Evolutionary conservation across 2,797 vertebrate genomes (phyloP), one percentile per base, ranked within the genome.

Genomic region (Cyprinella venusta): DNA sequence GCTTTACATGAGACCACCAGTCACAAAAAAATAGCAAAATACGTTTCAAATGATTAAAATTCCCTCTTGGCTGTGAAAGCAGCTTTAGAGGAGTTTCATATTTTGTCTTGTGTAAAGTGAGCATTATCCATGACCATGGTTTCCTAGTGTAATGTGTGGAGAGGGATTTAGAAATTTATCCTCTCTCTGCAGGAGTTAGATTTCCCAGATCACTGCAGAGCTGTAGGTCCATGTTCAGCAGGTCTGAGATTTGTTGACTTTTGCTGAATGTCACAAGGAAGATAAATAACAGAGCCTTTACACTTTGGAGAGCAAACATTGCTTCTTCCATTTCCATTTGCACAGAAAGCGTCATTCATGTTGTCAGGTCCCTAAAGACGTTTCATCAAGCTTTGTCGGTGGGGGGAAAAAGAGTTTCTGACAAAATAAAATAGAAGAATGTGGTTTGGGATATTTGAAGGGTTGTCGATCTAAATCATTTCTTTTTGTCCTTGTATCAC

Each of bases 161-260:
- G 45, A 76, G 63, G 81, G 85, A 83, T 86, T 86, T 83, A 86
- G 63, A n/a, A 42, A 33, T 86, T 33, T 52, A 80, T 79, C 81
- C 42, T 16, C 36, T 52, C 30, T 77, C 65, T 83, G 75, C 82
- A 78, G 54, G 75, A 74, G 65, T 42, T 69, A 64, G 70, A 75
- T 76, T 75, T 69, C 30, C 63, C 85, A 69, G 76, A 79, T 70
- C 64, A 69, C 71, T 79, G 63, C 52, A 64, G 48, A 86, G 81
- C 77, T 64, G 77, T 69, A 63, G 40, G 81, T 54, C 52, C 83
- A 74, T 63, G 81, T 69, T 70, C 71, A 50, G 24, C 77, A 69
- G 78, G 77, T 80, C 59, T 71, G 81, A 65, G 81, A 80, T 83
- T 76, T 86, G 85, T 86, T 83, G 81, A 83, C 85, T 86, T 84